These are phyloP conservation scores for Halcyon smyrnensis DNA, from an alignment of 2,797 vertebrate genomes.

Conservation along the genomic window DNA sequence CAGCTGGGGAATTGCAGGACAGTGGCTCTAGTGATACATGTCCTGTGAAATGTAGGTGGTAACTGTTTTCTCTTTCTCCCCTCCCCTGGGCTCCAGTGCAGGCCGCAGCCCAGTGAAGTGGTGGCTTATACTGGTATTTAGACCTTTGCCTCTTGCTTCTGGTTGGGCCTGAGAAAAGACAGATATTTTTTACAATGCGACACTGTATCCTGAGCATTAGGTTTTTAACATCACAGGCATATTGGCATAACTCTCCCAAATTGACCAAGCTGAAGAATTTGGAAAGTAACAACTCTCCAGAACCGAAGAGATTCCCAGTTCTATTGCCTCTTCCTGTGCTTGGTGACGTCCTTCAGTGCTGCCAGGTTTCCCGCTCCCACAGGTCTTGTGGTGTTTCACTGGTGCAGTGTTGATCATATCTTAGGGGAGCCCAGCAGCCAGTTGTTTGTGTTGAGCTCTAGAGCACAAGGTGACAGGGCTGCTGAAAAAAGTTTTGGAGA, in stretches of 20 bases:
- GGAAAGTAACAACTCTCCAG: neutral
- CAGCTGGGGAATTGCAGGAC: neutral
- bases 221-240: rapidly evolving
- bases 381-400: neutral
- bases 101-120: neutral
- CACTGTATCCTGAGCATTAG: rapidly evolving
- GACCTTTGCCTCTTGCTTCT: neutral
- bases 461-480: neutral
- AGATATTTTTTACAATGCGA: rapidly evolving
- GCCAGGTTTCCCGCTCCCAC: neutral
- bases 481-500: neutral
- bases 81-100: neutral
- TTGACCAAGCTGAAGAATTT: neutral
- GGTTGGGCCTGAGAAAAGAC: neutral
- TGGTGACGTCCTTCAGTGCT: neutral
- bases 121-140: neutral
- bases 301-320: neutral
- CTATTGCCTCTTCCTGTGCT: neutral
- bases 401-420: neutral
- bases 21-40: rapidly evolving
- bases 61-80: neutral
- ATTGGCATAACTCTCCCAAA: neutral
- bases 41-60: neutral
- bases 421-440: neutral
- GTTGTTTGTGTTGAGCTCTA: neutral